Conservation (phyloP, 2,113 vertebrate species). For the Porphyrio hochstetteri region DNA sequence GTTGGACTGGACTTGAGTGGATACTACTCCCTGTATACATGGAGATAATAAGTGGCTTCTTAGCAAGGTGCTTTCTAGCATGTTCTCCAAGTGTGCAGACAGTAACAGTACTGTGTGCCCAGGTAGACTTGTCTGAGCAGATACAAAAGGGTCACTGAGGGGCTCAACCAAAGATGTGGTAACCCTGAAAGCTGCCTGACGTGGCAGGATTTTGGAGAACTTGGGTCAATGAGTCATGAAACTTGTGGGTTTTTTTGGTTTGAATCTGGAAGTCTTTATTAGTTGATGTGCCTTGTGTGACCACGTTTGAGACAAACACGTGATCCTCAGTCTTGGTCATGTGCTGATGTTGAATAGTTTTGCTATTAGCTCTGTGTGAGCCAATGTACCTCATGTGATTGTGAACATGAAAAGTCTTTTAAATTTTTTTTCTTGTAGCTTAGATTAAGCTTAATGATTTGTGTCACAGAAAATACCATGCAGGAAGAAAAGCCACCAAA, state of each 20-base stretch:
- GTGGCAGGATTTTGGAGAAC: background rate
- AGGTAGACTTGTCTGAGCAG: background rate
- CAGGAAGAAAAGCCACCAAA: background rate
- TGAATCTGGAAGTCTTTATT: background rate
- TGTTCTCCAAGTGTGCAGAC: accelerated
- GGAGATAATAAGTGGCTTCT: background rate
- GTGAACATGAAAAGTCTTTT: background rate
- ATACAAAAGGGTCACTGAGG: background rate
- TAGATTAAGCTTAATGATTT: background rate
- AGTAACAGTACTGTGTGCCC: background rate
- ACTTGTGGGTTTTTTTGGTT: background rate
- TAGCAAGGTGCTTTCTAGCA: background rate
- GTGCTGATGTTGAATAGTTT: background rate
- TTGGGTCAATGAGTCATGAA: background rate
- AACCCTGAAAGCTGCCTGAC: background rate
- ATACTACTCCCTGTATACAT: background rate
- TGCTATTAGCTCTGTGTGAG: background rate
- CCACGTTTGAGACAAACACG: accelerated
- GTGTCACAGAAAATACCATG: background rate
- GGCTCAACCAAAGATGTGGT: background rate
- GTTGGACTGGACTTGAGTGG: background rate
- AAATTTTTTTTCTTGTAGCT: background rate
- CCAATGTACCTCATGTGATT: background rate
- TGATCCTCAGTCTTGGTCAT: accelerated
- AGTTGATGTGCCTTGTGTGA: background rate